Base-by-base conservation (phyloP, 2,888 invertebrate species). In the Agapostemon virescens region DNA sequence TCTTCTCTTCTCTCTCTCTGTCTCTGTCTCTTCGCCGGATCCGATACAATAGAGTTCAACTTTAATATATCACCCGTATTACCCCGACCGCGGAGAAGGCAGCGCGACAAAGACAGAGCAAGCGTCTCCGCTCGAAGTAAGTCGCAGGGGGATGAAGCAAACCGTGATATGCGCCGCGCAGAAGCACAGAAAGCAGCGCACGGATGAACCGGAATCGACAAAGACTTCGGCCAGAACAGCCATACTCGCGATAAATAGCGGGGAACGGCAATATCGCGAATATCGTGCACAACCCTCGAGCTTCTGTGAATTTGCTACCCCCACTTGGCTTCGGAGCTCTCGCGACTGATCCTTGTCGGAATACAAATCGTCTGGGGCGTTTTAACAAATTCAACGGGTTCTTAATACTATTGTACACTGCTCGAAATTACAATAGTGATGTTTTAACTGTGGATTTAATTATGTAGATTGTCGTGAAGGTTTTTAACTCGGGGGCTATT, bases 31-130 rank as follows among this genome's bases (percentile, higher is more conserved):
- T 9, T n/a, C n/a, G n/a, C 45, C 61, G 69, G 58, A 78, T 79
- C 79, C 82, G 81, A 81, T 83, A 83, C 85, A 84, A 88, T 88
- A 74, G 83, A 80, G 75, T 77, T 80, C 77, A 81, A 86, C 82
- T 87, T 86, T 86, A 84, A 86, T 88, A 88, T 86, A 88, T 84
- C 86, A 82, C 66, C 82, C 80, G 85, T 84, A 87, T 87, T 85
- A 86, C 83, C n/a, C 3, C 79, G 73, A 74, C 67, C 77, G 72
- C 77, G 67, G 74, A 61, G 69, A 15, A 6, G 26, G 15, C 67
- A 61, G 49, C 67, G 74, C 67, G 74, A 72, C 75, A 70, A 84
- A 80, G 77, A 71, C 36, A 67, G 42, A 67, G 33, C 23, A 68
- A 23, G 15, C 55, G 1, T 1, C 55, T 15, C 13, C 55, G 45